Base-by-base conservation (phyloP, 2,888 invertebrate genomes). In the Physocephala rufipes region DNA sequence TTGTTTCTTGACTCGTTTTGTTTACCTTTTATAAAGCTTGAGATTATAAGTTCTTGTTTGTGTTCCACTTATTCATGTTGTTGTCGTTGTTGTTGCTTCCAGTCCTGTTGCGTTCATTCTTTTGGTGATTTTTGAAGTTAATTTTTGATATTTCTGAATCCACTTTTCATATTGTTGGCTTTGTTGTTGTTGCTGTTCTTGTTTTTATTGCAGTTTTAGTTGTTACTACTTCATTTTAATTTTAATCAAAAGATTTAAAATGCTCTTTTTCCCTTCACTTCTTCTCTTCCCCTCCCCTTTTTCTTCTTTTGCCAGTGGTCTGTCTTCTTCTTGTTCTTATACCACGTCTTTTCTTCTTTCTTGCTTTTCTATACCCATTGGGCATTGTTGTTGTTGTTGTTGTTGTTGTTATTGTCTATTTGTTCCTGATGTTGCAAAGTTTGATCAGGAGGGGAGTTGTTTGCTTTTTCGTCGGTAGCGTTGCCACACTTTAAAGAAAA, bases 181-280 rank as follows among this genome's bases (percentile, higher is more conserved):
- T 61, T 30, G 19, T 36, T 30, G n/a, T 16, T 61, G 19, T 53
- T 59, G 58, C 19, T n/a, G 19, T n/a, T n/a, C n/a, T n/a, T n/a
- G 21, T 1, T 21, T 4, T 51, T 55, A 1, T 26, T 55, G 55
- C 16, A 24, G 62, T 43, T 62, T 28, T n/a, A 30, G 9, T 30
- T 62, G 21, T 15, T 62, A 26, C 0, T 49, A 0, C 43, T 51
- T 36, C 51, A 28, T 65, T 51, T 30, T 45, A 15, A 2, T 64
- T 26, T 66, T 55, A 66, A 66, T 66, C 66, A 66, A 66, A 66
- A 36, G 55, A 36, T 55, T 66, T 30, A 16, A 45, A 26, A 5
- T 15, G 13, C 12, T 65, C 15, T 13, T 21, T 30, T 36, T 21
- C n/a, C 13, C 24, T 45, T 3, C 43, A 5, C 4, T 21, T 13